Evolutionary conservation across 2,888 invertebrate species (phyloP), one percentile per base, ranked within the genome.

Genomic region (Rhamnusium bicolor): DNA sequence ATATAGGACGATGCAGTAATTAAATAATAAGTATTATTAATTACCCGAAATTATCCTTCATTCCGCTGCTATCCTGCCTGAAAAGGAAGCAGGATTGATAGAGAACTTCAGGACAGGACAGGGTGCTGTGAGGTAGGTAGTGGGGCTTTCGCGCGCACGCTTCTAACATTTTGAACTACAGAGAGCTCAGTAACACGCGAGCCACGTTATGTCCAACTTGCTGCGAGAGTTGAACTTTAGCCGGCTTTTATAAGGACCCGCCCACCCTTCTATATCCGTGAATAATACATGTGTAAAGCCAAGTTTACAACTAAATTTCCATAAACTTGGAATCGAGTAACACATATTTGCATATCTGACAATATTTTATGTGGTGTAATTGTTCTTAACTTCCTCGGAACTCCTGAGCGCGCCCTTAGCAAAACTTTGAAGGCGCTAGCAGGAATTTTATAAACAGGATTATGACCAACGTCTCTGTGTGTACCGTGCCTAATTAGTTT

Each of bases 141-240:
- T 79, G 82, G 81, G 81, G 81, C 72, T 83, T 82, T 79, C 79
- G 82, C 84, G 84, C 85, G 84, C 84, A 85, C 81, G 83, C 83
- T 82, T 84, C 79, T 75, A 73, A 76, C 80, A 78, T 81, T 83
- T 84, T 81, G 78, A 82, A 82, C 73, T 77, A 79, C 75, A 63
- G 56, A 62, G 75, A 75, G 81, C 79, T 84, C 85, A 86, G 85
- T 84, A 84, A 79, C 86, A 85, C 84, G 85, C 85, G 82, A 84
- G 84, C 81, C 78, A 74, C 79, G 81, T 78, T 76, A 73, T 76
- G 72, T 75, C 47, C 58, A 72, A 76, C 76, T 74, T 73, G 76
- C 40, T 60, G 54, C 74, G 74, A 77, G 78, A 75, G 70, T 71
- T 73, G 75, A 74, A 68, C 60, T 79, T 80, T 80, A 79, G 78